Evolutionary conservation across 2,888 invertebrate genomes (phyloP).

Genomic region (Mesorhabditis belari): DNA sequence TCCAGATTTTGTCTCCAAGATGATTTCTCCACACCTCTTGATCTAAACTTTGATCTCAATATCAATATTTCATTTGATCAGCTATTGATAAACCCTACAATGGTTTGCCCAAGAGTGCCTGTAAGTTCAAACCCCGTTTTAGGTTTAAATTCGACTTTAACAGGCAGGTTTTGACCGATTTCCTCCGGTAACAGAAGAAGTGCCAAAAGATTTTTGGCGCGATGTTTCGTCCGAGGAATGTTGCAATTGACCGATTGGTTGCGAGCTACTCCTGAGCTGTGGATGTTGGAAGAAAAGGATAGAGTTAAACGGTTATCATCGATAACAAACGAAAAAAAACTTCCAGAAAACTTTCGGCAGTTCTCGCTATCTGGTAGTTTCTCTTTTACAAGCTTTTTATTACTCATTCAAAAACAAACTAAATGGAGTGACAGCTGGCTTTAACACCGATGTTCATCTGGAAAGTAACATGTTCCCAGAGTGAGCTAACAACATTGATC

Average conservation of each 20-base stretch:
- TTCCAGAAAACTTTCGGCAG: background rate
- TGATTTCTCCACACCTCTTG: background rate
- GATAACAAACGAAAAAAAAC: background rate
- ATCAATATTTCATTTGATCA: background rate
- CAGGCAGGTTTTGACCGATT: background rate
- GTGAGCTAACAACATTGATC: no score
- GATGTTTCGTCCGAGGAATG: background rate
- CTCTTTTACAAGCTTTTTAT: background rate
- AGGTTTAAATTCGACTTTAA: background rate
- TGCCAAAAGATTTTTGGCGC: background rate
- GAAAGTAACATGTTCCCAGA: no score
- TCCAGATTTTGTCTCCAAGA: background rate
- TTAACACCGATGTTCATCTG: background rate
- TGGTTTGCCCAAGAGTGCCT: background rate
- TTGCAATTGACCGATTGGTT: background rate
- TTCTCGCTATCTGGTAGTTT: background rate
- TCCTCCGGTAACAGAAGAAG: background rate
- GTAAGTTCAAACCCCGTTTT: background rate
- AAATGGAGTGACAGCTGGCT: background rate
- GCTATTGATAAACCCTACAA: background rate
- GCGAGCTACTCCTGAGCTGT: background rate
- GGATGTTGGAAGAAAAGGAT: background rate
- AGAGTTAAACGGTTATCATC: background rate
- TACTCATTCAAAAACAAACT: background rate
- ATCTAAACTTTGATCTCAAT: background rate